Evolutionary conservation across 2,113 vertebrate genomes (phyloP).

Genomic region (Xerus inauris): DNA sequence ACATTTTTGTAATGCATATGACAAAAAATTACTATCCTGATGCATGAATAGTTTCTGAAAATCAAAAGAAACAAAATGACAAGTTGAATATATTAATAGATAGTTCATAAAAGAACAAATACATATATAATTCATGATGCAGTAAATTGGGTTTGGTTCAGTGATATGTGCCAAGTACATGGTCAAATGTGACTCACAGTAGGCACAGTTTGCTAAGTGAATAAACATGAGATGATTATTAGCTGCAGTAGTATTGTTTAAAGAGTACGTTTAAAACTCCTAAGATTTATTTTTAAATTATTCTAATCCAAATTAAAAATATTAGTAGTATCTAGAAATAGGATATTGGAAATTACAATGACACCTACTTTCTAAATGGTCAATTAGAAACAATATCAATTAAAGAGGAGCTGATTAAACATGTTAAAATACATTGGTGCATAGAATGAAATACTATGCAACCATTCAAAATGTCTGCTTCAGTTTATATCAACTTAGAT

Average conservation of each 20-base stretch:
- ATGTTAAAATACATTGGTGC: not conserved
- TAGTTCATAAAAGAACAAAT: not conserved
- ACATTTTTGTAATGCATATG: not conserved
- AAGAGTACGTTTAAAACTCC: not conserved
- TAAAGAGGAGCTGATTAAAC: not conserved
- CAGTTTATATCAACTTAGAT: not conserved
- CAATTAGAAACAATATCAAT: not conserved
- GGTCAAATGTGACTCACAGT: fast-evolving
- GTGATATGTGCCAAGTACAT: not conserved
- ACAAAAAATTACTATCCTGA: not conserved
- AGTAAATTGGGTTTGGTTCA: not conserved
- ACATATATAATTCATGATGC: not conserved
- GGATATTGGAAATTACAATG: not conserved
- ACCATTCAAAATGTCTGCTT: not conserved
- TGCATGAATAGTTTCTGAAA: not conserved
- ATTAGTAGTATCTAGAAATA: not conserved
- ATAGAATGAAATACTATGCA: not conserved
- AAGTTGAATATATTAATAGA: not conserved
- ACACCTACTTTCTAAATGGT: not conserved
- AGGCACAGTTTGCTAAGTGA: not conserved
- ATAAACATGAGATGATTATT: not conserved
- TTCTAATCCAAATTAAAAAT: not conserved
- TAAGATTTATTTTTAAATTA: not conserved
- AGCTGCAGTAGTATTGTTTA: not conserved
- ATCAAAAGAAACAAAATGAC: not conserved